Base-by-base conservation (phyloP, 2,888 invertebrate species). In the Caenorhabditis imperialis region DNA sequence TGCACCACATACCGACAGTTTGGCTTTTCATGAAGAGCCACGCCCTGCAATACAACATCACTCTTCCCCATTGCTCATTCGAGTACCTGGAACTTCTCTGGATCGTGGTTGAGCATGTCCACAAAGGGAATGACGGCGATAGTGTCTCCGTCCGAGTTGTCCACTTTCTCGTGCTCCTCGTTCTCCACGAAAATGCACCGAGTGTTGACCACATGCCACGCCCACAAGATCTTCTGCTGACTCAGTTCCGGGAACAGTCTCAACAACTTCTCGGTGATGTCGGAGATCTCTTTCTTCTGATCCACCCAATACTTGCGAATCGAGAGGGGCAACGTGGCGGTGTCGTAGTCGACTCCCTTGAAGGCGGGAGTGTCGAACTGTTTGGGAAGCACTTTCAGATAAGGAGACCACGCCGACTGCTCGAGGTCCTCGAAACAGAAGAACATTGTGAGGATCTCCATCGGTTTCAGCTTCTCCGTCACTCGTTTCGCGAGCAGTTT, bases 131-230 rank as follows among this genome's bases (percentile, higher is more conserved):
- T 76, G 8, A 88, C 75, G 2, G 86, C 88, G 16, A 88, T 73
- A 7, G 81, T 81, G 51, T 86, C 86, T 23, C 78, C 78, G 44
- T 78, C 77, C 1, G 61, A 40, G 20, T 70, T 63, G 48, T 81
- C 76, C n/a, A 79, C 62, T 4, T 47, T 48, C n/a, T 75, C 65
- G 30, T 81, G 75, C 10, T 65, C 71, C 37, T 53, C 51, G 30
- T 81, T 81, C 40, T 81, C 81, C 6, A 77, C 73, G 33, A 74
- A 81, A 25, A 81, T 78, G 50, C 81, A 81, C 10, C 81, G 69
- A 0, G 87, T 87, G 75, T 87, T 87, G 5, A 87, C 87, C 7
- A 86, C 78, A 58, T 87, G 86, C 87, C 87, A 87, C 27, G 86
- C 87, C 87, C 87, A 87, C 1, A 81, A 30, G 47, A 76, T 63